phyloP scores from a whole-genome alignment of 1,140 invertebrate species.

The Anoplophora glabripennis region DNA sequence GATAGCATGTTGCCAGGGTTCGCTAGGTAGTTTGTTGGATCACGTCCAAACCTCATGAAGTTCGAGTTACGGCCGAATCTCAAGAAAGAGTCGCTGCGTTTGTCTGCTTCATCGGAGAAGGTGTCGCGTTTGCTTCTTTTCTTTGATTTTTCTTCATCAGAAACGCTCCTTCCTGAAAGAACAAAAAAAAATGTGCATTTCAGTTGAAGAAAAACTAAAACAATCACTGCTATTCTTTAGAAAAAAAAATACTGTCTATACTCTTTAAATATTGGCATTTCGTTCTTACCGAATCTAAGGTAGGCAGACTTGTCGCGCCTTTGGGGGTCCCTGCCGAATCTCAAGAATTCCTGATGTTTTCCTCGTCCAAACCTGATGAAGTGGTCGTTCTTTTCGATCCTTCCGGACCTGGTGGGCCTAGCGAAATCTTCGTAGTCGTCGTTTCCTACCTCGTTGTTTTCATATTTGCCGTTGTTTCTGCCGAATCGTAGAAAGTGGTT shows the following conservation, averaged over 20 bases:
- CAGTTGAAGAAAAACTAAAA: neutral
- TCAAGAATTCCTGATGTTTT: neutral
- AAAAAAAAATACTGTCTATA: neutral
- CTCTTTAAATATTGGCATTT: neutral
- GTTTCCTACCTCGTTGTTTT: neutral
- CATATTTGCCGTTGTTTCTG: neutral
- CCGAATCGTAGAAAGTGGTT: slow-evolving; percentile 9
- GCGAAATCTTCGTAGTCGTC: neutral
- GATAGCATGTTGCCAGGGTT: neutral
- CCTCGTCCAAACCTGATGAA: slow-evolving; percentile 9
- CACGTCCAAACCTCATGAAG: slow-evolving; percentile 7
- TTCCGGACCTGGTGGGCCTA: neutral
- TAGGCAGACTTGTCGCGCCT: neutral
- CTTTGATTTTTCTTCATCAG: neutral
- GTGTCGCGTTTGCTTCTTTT: neutral
- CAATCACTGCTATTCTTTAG: neutral
- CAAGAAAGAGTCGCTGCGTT: slow-evolving; percentile 4
- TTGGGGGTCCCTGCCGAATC: slow-evolving; percentile 3
- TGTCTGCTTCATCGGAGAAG: neutral
- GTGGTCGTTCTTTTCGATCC: slow-evolving; percentile 6
- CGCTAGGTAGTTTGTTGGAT: neutral
- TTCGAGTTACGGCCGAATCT: slow-evolving; percentile 7
- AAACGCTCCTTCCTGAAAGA: slow-evolving; percentile 1
- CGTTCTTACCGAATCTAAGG: slow-evolving; percentile 10
- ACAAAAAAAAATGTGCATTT: neutral